Evolutionary conservation across 2,113 vertebrate genomes (phyloP), one percentile per base, ranked within the genome.

Genomic region (Aegithalos caudatus): DNA sequence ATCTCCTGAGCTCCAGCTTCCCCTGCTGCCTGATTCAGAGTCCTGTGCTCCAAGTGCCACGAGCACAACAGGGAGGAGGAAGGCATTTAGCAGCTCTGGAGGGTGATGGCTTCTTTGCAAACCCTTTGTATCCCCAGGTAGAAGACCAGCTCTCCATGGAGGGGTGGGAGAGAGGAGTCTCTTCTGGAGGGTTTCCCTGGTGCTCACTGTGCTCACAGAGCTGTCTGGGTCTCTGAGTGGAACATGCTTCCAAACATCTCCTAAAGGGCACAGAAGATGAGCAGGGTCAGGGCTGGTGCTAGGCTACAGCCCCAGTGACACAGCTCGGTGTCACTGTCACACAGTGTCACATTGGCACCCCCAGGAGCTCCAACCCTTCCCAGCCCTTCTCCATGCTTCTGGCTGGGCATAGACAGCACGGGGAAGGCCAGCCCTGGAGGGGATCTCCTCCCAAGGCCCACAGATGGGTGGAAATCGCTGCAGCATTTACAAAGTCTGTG

Each of bases 221-320:
- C 98, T 13, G 98, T 98, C 95, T 98, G 97, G 5, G 96, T 97
- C 92, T 98, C 98, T 35, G 97, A 69, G 35, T 97, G 97, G 88
- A 98, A 98, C 98, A 98, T 98, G 91, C 97, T 98, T 47, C 98
- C 98, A 13, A 98, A 98, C 98, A 98, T 98, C 88, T 98, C 98
- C 98, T 98, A 20, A 8, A 65, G 53, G 88, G 58, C 77, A 86
- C 84, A 91, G 29, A 86, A 44, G 11, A 24, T 5, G 56, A 0
- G 2, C 74, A 33, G 74, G 18, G 58, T 97, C 92, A 96, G 90
- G 57, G 88, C 17, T 60, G 86, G 25, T 61, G 54, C 72, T 2
- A 5, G 14, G 57, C 86, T 54, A 60, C 48, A 40, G 58, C 56
- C 54, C 48, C 69, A 22, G 24, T 28, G 28, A 2, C 2, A 3